Base-by-base conservation (phyloP, 2,797 vertebrate species). In the Bradypodion pumilum region DNA sequence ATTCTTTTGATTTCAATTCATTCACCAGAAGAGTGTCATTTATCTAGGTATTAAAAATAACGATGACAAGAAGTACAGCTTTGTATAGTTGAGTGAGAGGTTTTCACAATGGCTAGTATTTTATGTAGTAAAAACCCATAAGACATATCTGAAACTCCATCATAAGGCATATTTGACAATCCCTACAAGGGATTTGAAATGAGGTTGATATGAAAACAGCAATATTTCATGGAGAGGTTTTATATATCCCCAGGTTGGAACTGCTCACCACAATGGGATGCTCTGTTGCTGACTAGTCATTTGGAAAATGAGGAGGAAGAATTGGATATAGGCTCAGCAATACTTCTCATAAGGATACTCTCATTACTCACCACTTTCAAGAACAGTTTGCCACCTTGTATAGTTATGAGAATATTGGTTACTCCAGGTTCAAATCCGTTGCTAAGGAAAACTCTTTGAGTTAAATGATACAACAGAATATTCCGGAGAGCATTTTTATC, bases 381-480 rank as follows among this genome's bases (percentile, higher is more conserved):
- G 90, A 91, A 97, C 80, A 99, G 93, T 90, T 98, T 98, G 87
- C 95, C 97, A 93, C 98, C 98, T 93, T 99, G 98, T 19, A 98
- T 94, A 52, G 98, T 96, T 95, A 97, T 99, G 66, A 99, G 96
- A 84, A 99, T 97, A 89, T 99, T 99, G 78, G 97, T 99, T 83
- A 99, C 98, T 15, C 97, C 96, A 13, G 94, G 83, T 91, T 99
- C 98, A 95, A 99, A 94, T 74, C 98, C 99, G 29, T 96, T 98
- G 35, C 97, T 97, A 37, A 99, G 97, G 92, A 97, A 97, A 91
- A 99, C 79, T 49, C 97, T 97, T 56, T 96, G 97, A 74, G 92
- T 98, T 87, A 99, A 89, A 92, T 99, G 99, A 92, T 99, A 99
- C 78, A 99, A 95, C 73, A 99, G 97, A 91, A 99, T 97, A 73